phyloP scores from a whole-genome alignment of 2,888 invertebrate species.

The Heliconius aoede region DNA sequence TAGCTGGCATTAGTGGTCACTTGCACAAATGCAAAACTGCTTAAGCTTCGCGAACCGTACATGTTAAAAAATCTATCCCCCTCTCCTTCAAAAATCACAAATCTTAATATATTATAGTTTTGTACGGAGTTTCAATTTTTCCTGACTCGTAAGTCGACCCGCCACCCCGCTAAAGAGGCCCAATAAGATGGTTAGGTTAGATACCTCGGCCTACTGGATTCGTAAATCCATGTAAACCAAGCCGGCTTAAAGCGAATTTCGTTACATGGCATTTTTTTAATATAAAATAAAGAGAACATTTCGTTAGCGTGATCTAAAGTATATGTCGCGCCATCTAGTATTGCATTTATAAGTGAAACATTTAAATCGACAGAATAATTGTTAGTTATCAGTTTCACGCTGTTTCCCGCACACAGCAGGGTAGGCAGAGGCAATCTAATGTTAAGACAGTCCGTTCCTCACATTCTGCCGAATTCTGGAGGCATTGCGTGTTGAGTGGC shows the following conservation, averaged over 20 bases:
- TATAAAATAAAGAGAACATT: constrained; percentile 5
- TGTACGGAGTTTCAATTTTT: constrained; percentile 77
- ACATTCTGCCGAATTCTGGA: too few relatives aligned
- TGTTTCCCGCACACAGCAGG: too few relatives aligned
- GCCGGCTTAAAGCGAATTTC: constrained; percentile 86
- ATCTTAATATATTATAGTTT: constrained; percentile 28
- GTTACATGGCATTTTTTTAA: constrained; percentile 41
- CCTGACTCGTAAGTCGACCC: constrained; percentile 78
- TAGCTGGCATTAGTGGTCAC: too few relatives aligned
- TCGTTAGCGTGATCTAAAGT: constrained; percentile 38
- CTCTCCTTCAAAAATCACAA: not conserved
- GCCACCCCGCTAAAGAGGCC: constrained; percentile 79
- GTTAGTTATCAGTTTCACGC: too few relatives aligned
- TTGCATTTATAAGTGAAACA: not conserved
- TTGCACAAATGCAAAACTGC: too few relatives aligned
- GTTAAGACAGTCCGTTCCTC: too few relatives aligned
- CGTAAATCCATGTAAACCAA: constrained; percentile 89
- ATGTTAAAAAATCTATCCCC: not conserved
- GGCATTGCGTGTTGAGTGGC: too few relatives aligned
- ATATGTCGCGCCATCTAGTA: constrained; percentile 39
- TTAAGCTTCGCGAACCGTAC: too few relatives aligned
- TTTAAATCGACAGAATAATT: not conserved
- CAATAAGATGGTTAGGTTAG: constrained; percentile 83
- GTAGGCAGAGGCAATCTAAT: too few relatives aligned
- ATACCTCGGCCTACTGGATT: constrained; percentile 82